Conservation (phyloP, 1,140 invertebrate genomes). For the Mizuhopecten yessoensis region DNA sequence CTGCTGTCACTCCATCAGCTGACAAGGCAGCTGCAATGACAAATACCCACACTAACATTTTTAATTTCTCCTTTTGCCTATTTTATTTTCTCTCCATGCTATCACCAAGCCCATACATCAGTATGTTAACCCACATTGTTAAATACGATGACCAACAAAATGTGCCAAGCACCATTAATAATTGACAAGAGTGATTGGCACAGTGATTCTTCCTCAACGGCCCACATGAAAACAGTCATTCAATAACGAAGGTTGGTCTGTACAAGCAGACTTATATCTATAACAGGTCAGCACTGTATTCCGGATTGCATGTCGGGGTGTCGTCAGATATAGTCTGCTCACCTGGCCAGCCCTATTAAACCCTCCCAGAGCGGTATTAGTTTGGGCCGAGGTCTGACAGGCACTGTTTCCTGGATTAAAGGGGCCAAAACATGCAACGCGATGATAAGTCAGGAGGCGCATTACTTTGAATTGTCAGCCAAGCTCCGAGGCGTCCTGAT, state of each 20-base stretch:
- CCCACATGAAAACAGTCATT: too few species aligned
- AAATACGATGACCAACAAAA: slow-evolving; percentile 22
- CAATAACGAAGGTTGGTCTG: not conserved
- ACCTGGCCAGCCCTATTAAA: slow-evolving; percentile 8
- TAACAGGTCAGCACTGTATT: not conserved
- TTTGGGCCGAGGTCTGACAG: slow-evolving; percentile 18
- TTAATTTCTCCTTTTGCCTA: not conserved
- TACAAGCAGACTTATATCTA: slow-evolving; percentile 9
- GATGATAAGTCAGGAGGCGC: not conserved
- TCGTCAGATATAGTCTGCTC: not conserved
- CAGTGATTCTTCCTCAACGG: not conserved
- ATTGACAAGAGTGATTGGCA: slow-evolving; percentile 23
- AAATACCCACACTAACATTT: not conserved
- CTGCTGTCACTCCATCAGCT: not conserved
- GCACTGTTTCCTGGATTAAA: slow-evolving; percentile 9
- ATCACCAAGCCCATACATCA: not conserved
- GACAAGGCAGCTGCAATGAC: not conserved
- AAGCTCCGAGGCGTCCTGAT: slow-evolving; percentile 3
- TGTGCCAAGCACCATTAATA: slow-evolving; percentile 2
- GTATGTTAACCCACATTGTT: not conserved
- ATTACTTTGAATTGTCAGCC: slow-evolving; percentile 38
- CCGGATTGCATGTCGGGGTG: slow-evolving; percentile 3
- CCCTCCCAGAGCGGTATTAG: slow-evolving; percentile 19
- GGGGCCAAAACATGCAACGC: slow-evolving; percentile 16
- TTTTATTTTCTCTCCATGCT: not conserved